Evolutionary conservation across 2,113 vertebrate genomes (phyloP).

Genomic region (Hemiprocne comata): DNA sequence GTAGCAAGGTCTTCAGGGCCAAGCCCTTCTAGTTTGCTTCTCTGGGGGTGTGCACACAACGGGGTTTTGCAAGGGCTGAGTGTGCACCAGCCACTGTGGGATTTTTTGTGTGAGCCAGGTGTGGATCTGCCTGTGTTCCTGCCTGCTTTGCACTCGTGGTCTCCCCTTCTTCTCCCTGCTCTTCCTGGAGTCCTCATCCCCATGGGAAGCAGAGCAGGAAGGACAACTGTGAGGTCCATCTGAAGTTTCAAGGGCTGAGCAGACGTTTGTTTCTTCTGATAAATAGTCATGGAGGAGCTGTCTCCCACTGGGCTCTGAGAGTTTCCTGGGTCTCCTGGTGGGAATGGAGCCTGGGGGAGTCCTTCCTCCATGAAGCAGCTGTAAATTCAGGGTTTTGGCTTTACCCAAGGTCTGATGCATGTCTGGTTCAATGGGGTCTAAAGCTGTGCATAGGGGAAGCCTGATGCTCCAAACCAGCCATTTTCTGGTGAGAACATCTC

Average conservation of each 20-base stretch:
- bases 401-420: rapidly evolving
- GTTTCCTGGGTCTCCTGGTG: rapidly evolving
- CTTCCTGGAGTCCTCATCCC: background rate
- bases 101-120: background rate
- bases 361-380: background rate
- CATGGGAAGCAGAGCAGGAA: background rate
- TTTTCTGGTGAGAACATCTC: background rate
- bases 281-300: rapidly evolving
- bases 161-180: background rate
- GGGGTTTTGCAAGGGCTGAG: background rate
- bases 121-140: background rate
- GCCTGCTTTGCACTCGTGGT: background rate
- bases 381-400: background rate
- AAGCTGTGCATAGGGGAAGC: rapidly evolving
- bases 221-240: rapidly evolving
- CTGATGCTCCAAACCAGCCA: background rate
- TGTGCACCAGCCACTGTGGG: background rate
- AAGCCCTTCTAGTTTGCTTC: rapidly evolving
- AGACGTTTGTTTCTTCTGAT: background rate
- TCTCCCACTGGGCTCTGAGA: rapidly evolving
- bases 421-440: background rate
- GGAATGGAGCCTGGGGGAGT: background rate
- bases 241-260: background rate
- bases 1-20: background rate
- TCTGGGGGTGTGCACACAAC: rapidly evolving